Evolutionary conservation across 2,888 invertebrate species (phyloP).

Genomic region (Podotricha telesiphe): DNA sequence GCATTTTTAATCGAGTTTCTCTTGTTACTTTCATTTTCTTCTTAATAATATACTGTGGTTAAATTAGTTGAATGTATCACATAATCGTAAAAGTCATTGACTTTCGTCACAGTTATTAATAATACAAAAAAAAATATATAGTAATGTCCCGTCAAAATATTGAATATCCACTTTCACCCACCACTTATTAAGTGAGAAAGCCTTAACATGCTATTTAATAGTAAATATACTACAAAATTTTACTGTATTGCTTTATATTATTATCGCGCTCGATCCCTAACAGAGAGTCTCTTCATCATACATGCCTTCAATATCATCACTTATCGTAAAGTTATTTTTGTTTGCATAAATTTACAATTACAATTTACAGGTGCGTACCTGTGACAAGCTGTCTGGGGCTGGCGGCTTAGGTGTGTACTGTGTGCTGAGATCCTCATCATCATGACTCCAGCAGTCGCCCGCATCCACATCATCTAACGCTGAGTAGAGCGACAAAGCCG

Average conservation of each 20-base stretch:
- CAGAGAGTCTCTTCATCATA: too few species aligned
- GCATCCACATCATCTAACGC: slow-evolving; percentile 69
- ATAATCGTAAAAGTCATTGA: slow-evolving; percentile 8
- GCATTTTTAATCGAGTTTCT: slow-evolving; percentile 19
- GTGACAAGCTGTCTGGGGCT: slow-evolving; percentile 87
- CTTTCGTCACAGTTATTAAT: neutral
- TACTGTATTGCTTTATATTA: neutral
- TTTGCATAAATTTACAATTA: neutral
- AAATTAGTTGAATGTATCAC: slow-evolving; percentile 5
- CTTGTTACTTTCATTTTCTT: slow-evolving; percentile 23
- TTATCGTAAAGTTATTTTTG: neutral
- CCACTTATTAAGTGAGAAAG: neutral
- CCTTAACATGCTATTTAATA: neutral
- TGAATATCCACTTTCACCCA: slow-evolving; percentile 10
- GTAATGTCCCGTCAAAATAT: slow-evolving; percentile 1
- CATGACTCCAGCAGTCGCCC: slow-evolving; percentile 96
- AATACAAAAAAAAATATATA: neutral
- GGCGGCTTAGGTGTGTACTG: slow-evolving; percentile 66
- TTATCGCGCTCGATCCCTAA: too few species aligned
- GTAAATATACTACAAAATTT: neutral
- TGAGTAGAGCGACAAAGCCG: slow-evolving; percentile 73
- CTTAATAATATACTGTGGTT: slow-evolving; percentile 4
- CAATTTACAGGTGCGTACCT: too few species aligned
- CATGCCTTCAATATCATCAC: too few species aligned
- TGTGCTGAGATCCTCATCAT: slow-evolving; percentile 93